phyloP scores from a whole-genome alignment of 2,113 vertebrate species.

The Microtus pennsylvanicus region DNA sequence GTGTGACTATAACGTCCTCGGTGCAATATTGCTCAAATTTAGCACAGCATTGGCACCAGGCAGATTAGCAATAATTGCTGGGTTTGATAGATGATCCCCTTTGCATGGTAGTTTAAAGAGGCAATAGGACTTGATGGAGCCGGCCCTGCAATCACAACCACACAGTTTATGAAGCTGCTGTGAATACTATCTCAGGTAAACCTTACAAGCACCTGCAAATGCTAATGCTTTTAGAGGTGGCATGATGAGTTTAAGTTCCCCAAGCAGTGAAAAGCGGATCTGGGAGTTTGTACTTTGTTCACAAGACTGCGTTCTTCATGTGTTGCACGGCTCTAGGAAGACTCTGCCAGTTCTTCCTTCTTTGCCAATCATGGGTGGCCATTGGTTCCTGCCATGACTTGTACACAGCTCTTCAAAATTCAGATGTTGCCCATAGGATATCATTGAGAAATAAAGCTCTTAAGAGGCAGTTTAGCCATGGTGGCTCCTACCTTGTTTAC shows the following conservation, averaged over 20 bases:
- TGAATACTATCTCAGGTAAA: slow-evolving; percentile 36
- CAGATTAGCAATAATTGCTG: slow-evolving; percentile 38
- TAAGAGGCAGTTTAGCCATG: neutral
- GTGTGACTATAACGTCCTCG: neutral
- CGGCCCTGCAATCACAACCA: neutral
- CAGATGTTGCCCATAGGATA: neutral
- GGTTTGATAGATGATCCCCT: slow-evolving; percentile 40
- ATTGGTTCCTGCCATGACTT: neutral
- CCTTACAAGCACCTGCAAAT: neutral
- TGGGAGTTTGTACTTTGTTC: neutral
- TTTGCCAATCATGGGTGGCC: neutral
- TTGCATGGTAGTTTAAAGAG: slow-evolving; percentile 23
- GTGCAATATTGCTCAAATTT: slow-evolving; percentile 15
- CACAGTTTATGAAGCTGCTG: neutral
- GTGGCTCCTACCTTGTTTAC: neutral
- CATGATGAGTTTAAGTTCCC: neutral
- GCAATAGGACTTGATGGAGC: neutral
- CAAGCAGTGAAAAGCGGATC: neutral
- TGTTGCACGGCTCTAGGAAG: neutral
- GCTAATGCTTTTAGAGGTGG: neutral
- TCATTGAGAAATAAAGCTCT: neutral
- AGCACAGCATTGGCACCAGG: neutral
- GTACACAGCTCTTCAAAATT: neutral
- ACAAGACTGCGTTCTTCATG: neutral
- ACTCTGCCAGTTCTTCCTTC: neutral